Percentiles rank a stretch among this genome's conserved stretches.
Conservation (phyloP, 1,140 invertebrate species). For the Hestina assimilis region DNA sequence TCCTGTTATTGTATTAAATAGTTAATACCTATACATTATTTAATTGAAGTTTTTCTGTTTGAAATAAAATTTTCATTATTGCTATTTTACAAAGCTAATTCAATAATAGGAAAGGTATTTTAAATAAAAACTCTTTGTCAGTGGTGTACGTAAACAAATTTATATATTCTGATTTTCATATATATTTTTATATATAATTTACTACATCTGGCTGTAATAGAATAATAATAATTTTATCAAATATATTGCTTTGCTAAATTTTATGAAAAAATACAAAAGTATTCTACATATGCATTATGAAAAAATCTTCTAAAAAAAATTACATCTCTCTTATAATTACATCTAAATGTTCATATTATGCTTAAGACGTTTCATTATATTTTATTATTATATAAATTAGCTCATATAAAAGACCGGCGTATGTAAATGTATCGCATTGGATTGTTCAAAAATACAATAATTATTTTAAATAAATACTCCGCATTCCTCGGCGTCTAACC, state of each 20-base stretch:
- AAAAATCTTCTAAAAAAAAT: constrained; percentile 71
- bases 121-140: constrained; percentile 50
- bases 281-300: constrained; percentile 65
- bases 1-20: too few species aligned
- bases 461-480: constrained; percentile 65
- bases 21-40: too few species aligned
- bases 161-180: constrained; percentile 72
- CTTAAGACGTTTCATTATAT: constrained; percentile 55
- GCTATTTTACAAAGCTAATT: too few species aligned
- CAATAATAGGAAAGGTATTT: not conserved
- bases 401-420: constrained; percentile 25
- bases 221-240: constrained; percentile 66
- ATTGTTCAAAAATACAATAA: constrained; percentile 38
- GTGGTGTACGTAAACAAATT: constrained; percentile 71
- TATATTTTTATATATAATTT: constrained; percentile 47
- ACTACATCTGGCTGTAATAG: constrained; percentile 57
- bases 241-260: constrained; percentile 71
- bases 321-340: constrained; percentile 58
- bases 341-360: constrained; percentile 71
- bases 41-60: too few species aligned
- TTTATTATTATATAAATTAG: constrained; percentile 33
- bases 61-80: too few species aligned
- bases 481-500: constrained; percentile 51
- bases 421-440: not conserved
- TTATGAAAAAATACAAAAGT: constrained; percentile 77